phyloP scores from a whole-genome alignment of 2,797 vertebrate genomes.

The Hyperoplus immaculatus region DNA sequence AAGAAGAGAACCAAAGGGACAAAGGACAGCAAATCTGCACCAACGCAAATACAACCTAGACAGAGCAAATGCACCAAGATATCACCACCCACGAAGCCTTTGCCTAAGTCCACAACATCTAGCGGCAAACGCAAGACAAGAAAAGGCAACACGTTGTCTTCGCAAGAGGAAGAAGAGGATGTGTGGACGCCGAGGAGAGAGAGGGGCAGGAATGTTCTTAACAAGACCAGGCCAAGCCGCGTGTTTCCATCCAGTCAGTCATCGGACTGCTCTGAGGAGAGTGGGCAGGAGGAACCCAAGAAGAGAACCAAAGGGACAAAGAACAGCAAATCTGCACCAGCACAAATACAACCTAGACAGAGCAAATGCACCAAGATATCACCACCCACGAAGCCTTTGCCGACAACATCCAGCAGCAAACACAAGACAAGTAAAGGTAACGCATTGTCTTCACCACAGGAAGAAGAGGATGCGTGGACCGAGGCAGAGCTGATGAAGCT shows the following conservation, averaged over 20 bases:
- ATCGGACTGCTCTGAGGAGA: conserved; percentile 6
- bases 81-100: conserved; percentile 11
- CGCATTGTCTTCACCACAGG: not conserved
- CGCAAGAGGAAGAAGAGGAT: conserved; percentile 35
- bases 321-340: not conserved
- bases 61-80: conserved; percentile 17
- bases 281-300: not conserved
- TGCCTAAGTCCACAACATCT: not conserved
- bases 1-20: not conserved
- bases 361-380: conserved; percentile 20
- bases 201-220: not conserved
- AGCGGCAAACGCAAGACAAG: conserved; percentile 30
- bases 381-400: conserved; percentile 5
- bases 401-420: conserved; percentile 26
- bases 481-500: conserved; percentile 78
- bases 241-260: not conserved
- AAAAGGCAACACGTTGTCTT: not conserved
- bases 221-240: not conserved
- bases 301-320: not conserved
- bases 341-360: not conserved
- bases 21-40: not conserved
- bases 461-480: conserved; percentile 75
- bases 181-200: too few species aligned
- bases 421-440: not conserved
- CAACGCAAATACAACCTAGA: conserved; percentile 5